Conservation (phyloP, 2,888 invertebrate species). For the Melangyna quadrimaculata region DNA sequence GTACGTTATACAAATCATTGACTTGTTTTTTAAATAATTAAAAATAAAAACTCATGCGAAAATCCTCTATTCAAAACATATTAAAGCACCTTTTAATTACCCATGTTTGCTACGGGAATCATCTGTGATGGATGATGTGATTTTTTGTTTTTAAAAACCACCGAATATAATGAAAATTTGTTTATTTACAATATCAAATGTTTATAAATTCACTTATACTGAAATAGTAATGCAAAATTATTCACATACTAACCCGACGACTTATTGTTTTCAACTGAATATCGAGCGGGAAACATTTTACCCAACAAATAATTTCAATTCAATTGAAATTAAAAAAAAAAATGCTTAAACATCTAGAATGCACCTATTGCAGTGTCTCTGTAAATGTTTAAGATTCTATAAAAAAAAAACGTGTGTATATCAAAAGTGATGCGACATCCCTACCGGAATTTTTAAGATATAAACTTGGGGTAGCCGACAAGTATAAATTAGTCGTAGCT, state of each 20-base stretch:
- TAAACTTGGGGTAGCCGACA: background rate
- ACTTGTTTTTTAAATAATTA: background rate
- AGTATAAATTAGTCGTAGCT: background rate
- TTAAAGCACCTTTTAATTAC: conserved; percentile 59
- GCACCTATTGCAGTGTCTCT: conserved; percentile 37
- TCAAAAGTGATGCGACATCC: conserved; percentile 54
- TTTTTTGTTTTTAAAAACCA: background rate
- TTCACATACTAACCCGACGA: conserved; percentile 52
- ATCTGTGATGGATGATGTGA: conserved; percentile 10
- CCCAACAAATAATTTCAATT: conserved; percentile 58
- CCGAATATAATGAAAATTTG: background rate
- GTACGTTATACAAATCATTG: background rate
- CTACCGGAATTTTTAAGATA: conserved; percentile 9
- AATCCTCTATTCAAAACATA: background rate
- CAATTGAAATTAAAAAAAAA: conserved; percentile 45
- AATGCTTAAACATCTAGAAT: conserved; percentile 2
- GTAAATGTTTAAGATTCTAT: conserved; percentile 11
- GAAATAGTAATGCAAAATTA: conserved; percentile 23
- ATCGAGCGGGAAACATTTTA: conserved; percentile 53
- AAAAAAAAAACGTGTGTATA: conserved; percentile 9
- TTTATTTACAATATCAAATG: background rate
- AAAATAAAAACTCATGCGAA: background rate
- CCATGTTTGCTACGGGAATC: conserved; percentile 40
- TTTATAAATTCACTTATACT: background rate
- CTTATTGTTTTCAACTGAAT: conserved; percentile 64